Evolutionary conservation across 2,888 invertebrate species (phyloP).

Genomic region (Diachrysia chrysitis): DNA sequence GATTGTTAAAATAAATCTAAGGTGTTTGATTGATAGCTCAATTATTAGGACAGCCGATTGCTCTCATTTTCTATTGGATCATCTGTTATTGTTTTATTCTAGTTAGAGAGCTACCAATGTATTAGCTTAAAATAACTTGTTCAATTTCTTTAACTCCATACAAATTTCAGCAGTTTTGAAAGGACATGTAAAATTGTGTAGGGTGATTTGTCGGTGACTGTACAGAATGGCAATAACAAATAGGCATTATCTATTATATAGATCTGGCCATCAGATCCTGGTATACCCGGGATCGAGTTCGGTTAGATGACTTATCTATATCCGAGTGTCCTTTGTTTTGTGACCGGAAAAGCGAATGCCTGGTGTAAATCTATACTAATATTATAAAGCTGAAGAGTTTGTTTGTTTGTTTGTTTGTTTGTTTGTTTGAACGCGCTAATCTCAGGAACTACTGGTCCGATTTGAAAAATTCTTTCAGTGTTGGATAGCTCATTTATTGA

Average conservation of each 20-base stretch:
- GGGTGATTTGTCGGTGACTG: not conserved
- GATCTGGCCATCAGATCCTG: conserved; percentile 9
- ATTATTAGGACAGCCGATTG: not conserved
- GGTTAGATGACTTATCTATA: conserved; percentile 5
- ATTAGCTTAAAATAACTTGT: no score
- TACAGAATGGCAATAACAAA: conserved; percentile 37
- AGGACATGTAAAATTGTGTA: not conserved
- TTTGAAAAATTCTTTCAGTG: no score
- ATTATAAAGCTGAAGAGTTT: no score
- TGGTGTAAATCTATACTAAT: not conserved
- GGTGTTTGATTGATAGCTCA: not conserved
- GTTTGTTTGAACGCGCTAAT: no score
- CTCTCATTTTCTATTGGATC: not conserved
- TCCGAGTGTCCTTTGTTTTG: not conserved
- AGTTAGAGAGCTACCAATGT: no score
- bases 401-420: no score
- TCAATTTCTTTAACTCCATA: no score
- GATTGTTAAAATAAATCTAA: no score
- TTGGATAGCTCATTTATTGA: no score
- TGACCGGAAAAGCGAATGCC: not conserved
- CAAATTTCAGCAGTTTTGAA: not conserved
- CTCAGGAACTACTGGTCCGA: no score
- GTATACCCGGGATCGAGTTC: conserved; percentile 16
- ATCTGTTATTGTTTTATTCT: not conserved
- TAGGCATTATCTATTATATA: conserved; percentile 28